Evolutionary conservation across 1,140 invertebrate genomes (phyloP).

Genomic region (Leguminivora glycinivorella): DNA sequence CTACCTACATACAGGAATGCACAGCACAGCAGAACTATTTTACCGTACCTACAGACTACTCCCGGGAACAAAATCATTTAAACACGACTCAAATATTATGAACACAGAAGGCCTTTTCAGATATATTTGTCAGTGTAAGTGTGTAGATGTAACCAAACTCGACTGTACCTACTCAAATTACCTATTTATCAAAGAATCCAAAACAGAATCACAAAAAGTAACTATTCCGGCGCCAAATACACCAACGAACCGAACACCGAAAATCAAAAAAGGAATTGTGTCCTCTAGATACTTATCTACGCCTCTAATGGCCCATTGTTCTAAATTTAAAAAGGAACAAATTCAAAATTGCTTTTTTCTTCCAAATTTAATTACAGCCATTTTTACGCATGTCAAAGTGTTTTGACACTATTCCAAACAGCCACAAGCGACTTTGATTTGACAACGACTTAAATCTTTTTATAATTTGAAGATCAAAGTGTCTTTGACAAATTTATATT

Average conservation of each 20-base stretch:
- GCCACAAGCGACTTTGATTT: neutral
- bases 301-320: conserved; percentile 66
- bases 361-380: conserved; percentile 63
- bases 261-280: conserved; percentile 61
- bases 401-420: neutral
- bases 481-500: conserved; percentile 3
- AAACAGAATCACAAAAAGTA: neutral
- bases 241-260: conserved; percentile 33
- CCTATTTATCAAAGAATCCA: conserved; percentile 1
- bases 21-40: too few relatives aligned
- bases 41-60: too few relatives aligned
- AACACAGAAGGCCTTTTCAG: too few relatives aligned
- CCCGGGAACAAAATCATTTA: too few relatives aligned
- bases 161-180: neutral
- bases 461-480: neutral
- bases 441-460: neutral
- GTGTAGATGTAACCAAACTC: too few relatives aligned
- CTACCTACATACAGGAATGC: too few relatives aligned
- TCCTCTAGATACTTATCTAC: conserved; percentile 64
- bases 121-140: too few relatives aligned
- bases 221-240: conserved; percentile 12
- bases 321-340: conserved; percentile 44
- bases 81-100: too few relatives aligned
- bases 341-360: conserved; percentile 54
- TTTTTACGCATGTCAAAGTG: conserved; percentile 65